Conservation (phyloP, 2,797 vertebrate genomes). For the Furcifer pardalis region DNA sequence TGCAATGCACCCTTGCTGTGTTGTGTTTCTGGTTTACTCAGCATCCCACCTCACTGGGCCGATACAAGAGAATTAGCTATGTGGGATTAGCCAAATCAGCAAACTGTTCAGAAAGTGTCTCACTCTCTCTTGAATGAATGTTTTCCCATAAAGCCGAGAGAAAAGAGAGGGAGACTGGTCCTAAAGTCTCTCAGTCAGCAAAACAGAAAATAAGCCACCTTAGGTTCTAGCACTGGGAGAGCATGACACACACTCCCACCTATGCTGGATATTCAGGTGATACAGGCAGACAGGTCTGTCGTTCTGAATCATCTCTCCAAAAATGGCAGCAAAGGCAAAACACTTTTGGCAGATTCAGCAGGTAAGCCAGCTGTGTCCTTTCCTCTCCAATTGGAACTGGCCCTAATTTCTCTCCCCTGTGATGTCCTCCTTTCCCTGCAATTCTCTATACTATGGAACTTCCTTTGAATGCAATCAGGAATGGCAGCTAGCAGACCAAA, state of each 20-base stretch:
- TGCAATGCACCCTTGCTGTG: neutral
- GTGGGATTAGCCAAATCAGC: slow-evolving; percentile 11
- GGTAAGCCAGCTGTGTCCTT: too few relatives aligned
- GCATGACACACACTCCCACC: neutral
- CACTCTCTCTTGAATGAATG: neutral
- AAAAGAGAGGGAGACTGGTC: too few relatives aligned
- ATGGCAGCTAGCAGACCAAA: too few relatives aligned
- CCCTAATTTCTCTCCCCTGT: too few relatives aligned
- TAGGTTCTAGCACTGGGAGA: neutral
- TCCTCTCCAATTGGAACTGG: too few relatives aligned
- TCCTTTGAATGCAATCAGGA: too few relatives aligned
- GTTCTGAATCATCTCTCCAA: neutral
- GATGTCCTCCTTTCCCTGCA: too few relatives aligned
- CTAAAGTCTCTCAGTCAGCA: too few relatives aligned
- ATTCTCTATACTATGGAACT: too few relatives aligned
- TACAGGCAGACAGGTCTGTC: neutral
- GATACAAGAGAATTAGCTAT: slow-evolving; percentile 4
- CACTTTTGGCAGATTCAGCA: neutral
- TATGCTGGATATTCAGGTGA: too few relatives aligned
- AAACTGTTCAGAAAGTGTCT: neutral
- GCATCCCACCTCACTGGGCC: neutral
- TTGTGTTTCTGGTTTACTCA: neutral
- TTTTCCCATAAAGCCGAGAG: neutral
- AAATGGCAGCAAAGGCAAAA: neutral
- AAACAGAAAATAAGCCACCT: too few relatives aligned